Evolutionary conservation across 2,797 vertebrate species (phyloP).

Genomic region (Neopelma chrysocephalum): DNA sequence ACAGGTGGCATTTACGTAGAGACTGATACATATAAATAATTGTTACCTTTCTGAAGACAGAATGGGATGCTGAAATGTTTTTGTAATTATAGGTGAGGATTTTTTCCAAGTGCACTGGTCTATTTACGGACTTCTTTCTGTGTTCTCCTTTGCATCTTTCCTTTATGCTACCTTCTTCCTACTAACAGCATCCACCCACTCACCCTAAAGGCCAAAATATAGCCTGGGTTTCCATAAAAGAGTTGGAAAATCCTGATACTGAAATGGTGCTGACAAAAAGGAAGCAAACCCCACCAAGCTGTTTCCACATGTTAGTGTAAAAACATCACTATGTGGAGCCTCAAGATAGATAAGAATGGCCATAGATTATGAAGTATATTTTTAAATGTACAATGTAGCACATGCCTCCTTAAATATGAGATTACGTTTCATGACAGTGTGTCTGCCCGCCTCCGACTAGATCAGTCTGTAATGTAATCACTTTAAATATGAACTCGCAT

Average conservation of each 20-base stretch:
- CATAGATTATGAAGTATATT: not conserved
- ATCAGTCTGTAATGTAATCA: not conserved
- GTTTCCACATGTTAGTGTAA: not conserved
- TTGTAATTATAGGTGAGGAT: not conserved
- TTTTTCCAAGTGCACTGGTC: not conserved
- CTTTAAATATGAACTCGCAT: not conserved
- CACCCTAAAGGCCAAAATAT: not conserved
- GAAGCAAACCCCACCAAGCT: not conserved
- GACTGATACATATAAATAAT: constrained; percentile 55
- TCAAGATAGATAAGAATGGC: not conserved
- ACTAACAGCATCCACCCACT: not conserved
- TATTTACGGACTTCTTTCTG: constrained; percentile 17
- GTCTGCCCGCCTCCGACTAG: not conserved
- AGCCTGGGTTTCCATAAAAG: not conserved
- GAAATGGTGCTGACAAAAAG: not conserved
- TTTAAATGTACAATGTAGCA: not conserved
- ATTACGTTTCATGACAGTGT: not conserved
- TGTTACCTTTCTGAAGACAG: constrained; percentile 43
- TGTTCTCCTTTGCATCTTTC: not conserved
- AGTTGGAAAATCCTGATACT: not conserved
- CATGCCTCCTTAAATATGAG: not conserved
- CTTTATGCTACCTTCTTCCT: not conserved
- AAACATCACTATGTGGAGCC: not conserved
- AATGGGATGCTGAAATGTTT: constrained; percentile 22
- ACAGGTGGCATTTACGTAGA: constrained; percentile 54